Evolutionary conservation across 2,888 invertebrate genomes (phyloP).

Genomic region (Oscheius onirici): DNA sequence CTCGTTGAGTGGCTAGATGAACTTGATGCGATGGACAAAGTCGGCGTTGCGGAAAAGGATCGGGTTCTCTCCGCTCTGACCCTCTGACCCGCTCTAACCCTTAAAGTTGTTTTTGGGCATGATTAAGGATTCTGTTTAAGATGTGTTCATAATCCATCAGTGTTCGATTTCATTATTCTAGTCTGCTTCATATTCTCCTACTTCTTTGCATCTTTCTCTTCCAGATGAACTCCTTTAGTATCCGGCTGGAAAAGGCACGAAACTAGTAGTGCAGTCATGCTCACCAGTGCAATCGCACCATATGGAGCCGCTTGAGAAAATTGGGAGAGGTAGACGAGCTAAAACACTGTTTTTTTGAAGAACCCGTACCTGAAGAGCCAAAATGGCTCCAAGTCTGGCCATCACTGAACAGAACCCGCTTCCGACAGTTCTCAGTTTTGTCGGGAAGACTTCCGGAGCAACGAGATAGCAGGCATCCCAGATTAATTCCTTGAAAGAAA

Average conservation of each 20-base stretch:
- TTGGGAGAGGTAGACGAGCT: conserved; percentile 51
- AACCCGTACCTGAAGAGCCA: conserved; percentile 57
- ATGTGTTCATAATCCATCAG: no score
- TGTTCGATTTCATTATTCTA: no score
- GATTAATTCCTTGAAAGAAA: conserved; percentile 65
- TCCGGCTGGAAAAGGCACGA: conserved; percentile 45
- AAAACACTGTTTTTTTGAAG: conserved; percentile 8
- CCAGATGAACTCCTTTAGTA: conserved; percentile 50
- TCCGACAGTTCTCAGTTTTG: conserved; percentile 44
- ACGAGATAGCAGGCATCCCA: conserved; percentile 69
- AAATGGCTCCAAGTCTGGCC: conserved; percentile 63
- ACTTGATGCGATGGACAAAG: no score
- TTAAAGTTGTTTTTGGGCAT: no score
- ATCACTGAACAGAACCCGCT: conserved; percentile 63
- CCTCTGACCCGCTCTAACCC: no score
- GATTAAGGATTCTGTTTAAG: no score
- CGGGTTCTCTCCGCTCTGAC: no score
- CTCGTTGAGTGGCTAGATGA: no score
- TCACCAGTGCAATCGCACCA: conserved; percentile 42
- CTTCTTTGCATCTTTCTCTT: not conserved
- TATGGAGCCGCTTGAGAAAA: conserved; percentile 46
- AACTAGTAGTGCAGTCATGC: conserved; percentile 40
- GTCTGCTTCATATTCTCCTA: no score
- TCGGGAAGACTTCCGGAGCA: conserved; percentile 63
- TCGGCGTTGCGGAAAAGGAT: no score